These are phyloP conservation scores for Tolmerus cingulatus DNA, from an alignment of 2,888 invertebrate genomes.

Conservation along the genomic window DNA sequence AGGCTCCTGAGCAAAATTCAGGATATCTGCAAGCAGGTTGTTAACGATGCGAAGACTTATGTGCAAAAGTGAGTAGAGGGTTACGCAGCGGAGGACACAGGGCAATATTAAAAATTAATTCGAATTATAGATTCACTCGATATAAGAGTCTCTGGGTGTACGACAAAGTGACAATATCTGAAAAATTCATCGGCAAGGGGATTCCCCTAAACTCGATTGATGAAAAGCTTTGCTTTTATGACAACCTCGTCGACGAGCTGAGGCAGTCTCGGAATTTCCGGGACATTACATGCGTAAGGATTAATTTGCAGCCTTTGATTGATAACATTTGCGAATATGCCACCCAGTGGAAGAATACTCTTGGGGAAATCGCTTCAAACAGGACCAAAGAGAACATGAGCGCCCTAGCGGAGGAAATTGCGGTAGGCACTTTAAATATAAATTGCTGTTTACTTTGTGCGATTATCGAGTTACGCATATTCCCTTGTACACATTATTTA, in stretches of 20 bases:
- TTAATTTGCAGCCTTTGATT: conserved; percentile 78
- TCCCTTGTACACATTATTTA: neutral
- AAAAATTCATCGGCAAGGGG: conserved; percentile 76
- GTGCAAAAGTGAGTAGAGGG: conserved; percentile 65
- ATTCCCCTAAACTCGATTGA: conserved; percentile 74
- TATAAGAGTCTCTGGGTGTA: conserved; percentile 79
- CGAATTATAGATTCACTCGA: conserved; percentile 71
- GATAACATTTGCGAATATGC: conserved; percentile 76
- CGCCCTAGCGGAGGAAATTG: conserved; percentile 73
- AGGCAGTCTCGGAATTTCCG: conserved; percentile 67
- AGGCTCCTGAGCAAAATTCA: conserved; percentile 73
- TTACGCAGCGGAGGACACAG: neutral
- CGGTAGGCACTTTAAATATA: conserved; percentile 64
- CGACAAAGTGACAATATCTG: conserved; percentile 77
- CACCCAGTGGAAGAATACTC: conserved; percentile 77
- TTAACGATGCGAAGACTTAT: conserved; percentile 72
- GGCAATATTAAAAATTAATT: neutral
- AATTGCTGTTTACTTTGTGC: neutral
- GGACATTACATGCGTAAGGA: conserved; percentile 73
- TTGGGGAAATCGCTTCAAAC: conserved; percentile 74
- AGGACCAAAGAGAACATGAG: conserved; percentile 75
- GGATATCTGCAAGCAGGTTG: conserved; percentile 71
- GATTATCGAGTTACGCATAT: neutral
- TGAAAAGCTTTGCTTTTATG: conserved; percentile 85
- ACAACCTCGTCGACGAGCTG: conserved; percentile 75